Evolutionary conservation across 53 echinoderm and acorn worm genomes (phyloP).

Genomic region (Holothuria leucospilota): DNA sequence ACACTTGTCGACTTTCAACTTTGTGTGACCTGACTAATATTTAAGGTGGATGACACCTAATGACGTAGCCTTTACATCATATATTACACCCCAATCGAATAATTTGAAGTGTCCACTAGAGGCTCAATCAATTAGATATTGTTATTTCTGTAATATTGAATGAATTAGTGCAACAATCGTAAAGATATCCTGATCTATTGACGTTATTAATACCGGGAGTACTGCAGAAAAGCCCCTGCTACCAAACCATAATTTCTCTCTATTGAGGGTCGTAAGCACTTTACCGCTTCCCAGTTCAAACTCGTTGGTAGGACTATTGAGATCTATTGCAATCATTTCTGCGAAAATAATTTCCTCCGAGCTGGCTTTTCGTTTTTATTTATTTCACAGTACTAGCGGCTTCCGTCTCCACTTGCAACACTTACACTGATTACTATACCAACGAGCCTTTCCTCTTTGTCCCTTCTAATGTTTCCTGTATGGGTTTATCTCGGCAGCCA

Average conservation of each 20-base stretch:
- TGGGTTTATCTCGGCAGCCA: constrained; percentile 51
- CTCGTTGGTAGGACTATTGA: constrained; percentile 43
- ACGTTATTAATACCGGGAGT: constrained; percentile 33
- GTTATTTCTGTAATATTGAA: constrained; percentile 41
- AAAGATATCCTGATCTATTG: constrained; percentile 34
- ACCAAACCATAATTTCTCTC: neutral
- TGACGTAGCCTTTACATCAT: constrained; percentile 39
- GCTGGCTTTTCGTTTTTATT: constrained; percentile 42
- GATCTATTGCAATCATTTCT: constrained; percentile 40
- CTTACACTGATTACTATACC: constrained; percentile 47
- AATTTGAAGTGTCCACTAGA: constrained; percentile 31
- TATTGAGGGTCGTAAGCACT: constrained; percentile 48
- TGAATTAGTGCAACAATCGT: constrained; percentile 48
- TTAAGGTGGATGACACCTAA: constrained; percentile 10
- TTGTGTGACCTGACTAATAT: neutral
- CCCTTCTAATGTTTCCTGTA: constrained; percentile 48
- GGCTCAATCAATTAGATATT: constrained; percentile 20
- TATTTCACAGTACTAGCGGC: constrained; percentile 42
- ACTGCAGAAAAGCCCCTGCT: constrained; percentile 2
- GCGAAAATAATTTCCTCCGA: constrained; percentile 45
- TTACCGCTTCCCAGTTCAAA: constrained; percentile 36
- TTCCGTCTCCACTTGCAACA: constrained; percentile 46
- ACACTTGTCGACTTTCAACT: too few species aligned
- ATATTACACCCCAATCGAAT: neutral
- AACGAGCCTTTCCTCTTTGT: constrained; percentile 39